These are phyloP conservation scores for Poeciliopsis occidentalis DNA, from an alignment of 2,113 vertebrate species.

Conservation along the genomic window DNA sequence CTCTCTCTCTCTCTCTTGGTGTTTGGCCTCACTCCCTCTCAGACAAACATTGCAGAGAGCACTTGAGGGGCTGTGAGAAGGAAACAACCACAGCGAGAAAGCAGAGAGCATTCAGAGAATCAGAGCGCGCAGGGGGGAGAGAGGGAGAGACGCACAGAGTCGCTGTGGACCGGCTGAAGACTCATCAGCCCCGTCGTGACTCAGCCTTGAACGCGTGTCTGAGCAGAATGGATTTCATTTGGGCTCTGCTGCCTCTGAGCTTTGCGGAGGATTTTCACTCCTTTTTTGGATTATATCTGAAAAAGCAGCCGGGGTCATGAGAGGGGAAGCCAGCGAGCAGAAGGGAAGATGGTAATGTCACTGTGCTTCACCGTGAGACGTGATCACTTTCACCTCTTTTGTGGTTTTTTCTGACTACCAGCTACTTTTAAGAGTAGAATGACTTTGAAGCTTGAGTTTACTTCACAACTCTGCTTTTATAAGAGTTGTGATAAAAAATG, in stretches of 20 bases:
- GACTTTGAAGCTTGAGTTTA: neutral
- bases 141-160: constrained; percentile 17
- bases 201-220: constrained; percentile 38
- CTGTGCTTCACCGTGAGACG: constrained; percentile 5
- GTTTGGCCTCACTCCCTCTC: constrained; percentile 52
- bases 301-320: constrained; percentile 36
- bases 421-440: neutral
- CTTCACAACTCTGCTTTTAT: neutral
- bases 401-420: neutral
- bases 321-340: constrained; percentile 31
- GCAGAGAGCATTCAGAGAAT: constrained; percentile 11
- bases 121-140: neutral
- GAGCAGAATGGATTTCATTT: constrained; percentile 56
- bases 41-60: constrained; percentile 53
- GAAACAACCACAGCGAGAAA: constrained; percentile 35
- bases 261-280: constrained; percentile 19
- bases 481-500: too few relatives aligned
- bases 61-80: constrained; percentile 31
- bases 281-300: constrained; percentile 60
- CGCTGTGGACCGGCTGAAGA: constrained; percentile 36
- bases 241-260: constrained; percentile 18
- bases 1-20: constrained; percentile 21
- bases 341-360: constrained; percentile 71
- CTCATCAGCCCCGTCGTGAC: constrained; percentile 47
- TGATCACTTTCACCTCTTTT: neutral